phyloP scores from a whole-genome alignment of 2,797 vertebrate species.

The Labroides dimidiatus region DNA sequence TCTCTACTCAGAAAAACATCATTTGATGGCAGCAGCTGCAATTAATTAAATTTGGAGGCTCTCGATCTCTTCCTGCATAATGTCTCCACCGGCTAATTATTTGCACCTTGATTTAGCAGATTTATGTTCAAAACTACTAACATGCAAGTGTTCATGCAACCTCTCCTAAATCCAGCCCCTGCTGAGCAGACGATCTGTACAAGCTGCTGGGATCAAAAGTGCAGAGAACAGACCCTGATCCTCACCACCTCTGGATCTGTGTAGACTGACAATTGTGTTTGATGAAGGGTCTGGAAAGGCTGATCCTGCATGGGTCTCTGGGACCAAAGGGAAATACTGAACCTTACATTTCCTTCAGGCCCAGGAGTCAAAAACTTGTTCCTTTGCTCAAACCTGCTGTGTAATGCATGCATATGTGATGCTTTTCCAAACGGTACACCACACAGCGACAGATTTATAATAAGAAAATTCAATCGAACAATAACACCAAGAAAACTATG shows the following conservation, averaged over 20 bases:
- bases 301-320: constrained; percentile 1
- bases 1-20: not conserved
- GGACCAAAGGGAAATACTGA: constrained; percentile 4
- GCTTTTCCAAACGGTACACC: not conserved
- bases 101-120: constrained; percentile 4
- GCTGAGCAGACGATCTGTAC: constrained; percentile 22
- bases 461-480: not conserved
- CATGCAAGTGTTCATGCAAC: constrained; percentile 4
- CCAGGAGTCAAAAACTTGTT: constrained; percentile 1
- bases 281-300: constrained; percentile 1
- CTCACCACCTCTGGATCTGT: constrained; percentile 13
- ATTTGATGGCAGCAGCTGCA: not conserved
- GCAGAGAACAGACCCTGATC: constrained; percentile 30
- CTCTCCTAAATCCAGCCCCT: not conserved
- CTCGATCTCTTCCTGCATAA: not conserved
- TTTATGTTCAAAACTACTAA: not conserved
- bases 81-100: not conserved
- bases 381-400: not conserved
- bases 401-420: not conserved
- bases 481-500: too few relatives aligned
- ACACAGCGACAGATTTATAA: not conserved
- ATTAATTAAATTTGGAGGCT: not conserved
- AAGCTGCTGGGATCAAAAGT: constrained; percentile 23
- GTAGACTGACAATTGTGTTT: constrained; percentile 16
- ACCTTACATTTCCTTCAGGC: not conserved